Base-by-base conservation (phyloP, 2,888 invertebrate species). In the Parnassius glacialis region DNA sequence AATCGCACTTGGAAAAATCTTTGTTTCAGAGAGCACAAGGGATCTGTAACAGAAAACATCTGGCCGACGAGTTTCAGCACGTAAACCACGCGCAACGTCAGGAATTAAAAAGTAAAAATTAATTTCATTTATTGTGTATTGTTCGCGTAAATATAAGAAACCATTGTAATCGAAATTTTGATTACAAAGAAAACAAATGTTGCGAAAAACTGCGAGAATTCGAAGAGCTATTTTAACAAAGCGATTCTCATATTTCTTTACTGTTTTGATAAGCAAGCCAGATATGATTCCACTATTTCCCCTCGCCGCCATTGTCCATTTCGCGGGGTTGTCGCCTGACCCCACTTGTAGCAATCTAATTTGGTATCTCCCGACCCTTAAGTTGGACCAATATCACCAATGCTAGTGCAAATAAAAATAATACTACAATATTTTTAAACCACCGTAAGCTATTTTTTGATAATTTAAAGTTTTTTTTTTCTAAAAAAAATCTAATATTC, bases 271-370 rank as follows among this genome's bases (percentile, higher is more conserved):
- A 71, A 70, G 67, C 65, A 67, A 74, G 71, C 65, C 74, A 75
- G 75, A 83, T 80, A 84, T 83, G 76, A 84, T 84, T 77, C 80
- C 80, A 75, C 68, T 70, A 79, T 74, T 80, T 78, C 74, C 73
- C 69, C 72, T 56, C 55, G 44, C 51, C 72, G 72, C 73, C 81
- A 79, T 80, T 81, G 83, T 86, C 83, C 85, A 79, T 76, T 78
- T 71, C 68, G 75, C 70, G 71, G 68, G 74, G 78, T 69, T 73
- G 76, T 68, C 83, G 81, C 75, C 83, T 87, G 87, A 87, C 88
- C 89, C 85, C 85, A 84, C 87, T 87, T 84, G 79, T 73, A 70
- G 76, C 82, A 88, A 89, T 89, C 84, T 87, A 85, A 89, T 89
- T 87, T 85, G 67, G 72, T 69, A 74, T 75, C 78, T 73, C 64